Conservation (phyloP, 2,888 invertebrate genomes). For the Caenorhabditis panamensis region DNA sequence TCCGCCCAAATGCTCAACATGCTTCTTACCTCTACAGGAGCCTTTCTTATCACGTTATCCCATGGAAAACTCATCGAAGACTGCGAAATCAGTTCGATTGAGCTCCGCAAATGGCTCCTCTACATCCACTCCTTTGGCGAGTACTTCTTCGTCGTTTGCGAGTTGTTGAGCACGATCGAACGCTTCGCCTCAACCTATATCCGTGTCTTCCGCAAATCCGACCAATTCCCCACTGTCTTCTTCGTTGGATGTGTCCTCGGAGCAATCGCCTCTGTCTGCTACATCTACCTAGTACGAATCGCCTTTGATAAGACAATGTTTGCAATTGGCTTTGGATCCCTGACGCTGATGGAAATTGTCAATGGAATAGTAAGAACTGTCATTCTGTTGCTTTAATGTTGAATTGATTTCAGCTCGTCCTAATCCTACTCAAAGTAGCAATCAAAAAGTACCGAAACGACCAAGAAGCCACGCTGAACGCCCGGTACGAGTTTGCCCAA, state of each 20-base stretch:
- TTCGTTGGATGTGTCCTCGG: neutral
- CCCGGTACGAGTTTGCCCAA: conserved; percentile 29
- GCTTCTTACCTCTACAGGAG: conserved; percentile 30
- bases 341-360: conserved; percentile 26
- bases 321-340: conserved; percentile 39
- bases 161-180: conserved; percentile 31
- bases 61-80: conserved; percentile 47
- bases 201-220: conserved; percentile 9
- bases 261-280: neutral
- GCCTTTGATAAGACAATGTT: conserved; percentile 15
- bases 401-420: conserved; percentile 9
- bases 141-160: conserved; percentile 45
- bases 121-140: conserved; percentile 44
- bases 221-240: neutral
- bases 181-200: conserved; percentile 13
- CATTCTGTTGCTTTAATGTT: neutral
- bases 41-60: conserved; percentile 24
- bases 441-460: conserved; percentile 22
- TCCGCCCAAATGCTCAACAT: conserved; percentile 28
- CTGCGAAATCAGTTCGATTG: conserved; percentile 29
- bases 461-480: neutral
- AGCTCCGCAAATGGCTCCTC: conserved; percentile 17
- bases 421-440: neutral
- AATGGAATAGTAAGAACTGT: conserved; percentile 23
- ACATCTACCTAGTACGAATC: conserved; percentile 35